A percentile compares a stretch with the other conserved stretches of the same genome.
phyloP scores from a whole-genome alignment of 2,113 vertebrate species.

The Limnothrissa miodon region DNA sequence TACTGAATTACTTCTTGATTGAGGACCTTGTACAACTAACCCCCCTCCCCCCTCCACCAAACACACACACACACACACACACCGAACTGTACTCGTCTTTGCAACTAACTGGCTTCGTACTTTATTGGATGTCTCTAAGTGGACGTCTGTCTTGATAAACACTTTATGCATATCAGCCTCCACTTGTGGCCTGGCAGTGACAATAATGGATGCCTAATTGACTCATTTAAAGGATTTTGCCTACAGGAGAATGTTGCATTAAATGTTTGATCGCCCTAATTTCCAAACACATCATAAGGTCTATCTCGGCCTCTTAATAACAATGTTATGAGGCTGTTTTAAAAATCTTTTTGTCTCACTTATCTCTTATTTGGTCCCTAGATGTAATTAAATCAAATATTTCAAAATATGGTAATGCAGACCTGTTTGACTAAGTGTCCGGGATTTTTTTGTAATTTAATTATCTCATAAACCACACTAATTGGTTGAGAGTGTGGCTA shows the following conservation, averaged over 20 bases:
- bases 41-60: conserved; percentile 21
- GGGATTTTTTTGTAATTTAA: conserved; percentile 99
- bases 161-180: conserved; percentile 86
- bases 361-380: conserved; percentile 61
- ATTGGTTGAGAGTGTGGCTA: conserved; percentile 88
- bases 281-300: conserved; percentile 99
- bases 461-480: conserved; percentile 97
- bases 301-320: conserved; percentile 98
- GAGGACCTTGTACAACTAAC: conserved; percentile 45
- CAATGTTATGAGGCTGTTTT: conserved; percentile 97
- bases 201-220: conserved; percentile 99
- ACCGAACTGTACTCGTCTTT: conserved; percentile 31
- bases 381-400: conserved; percentile 99
- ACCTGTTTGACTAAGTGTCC: conserved; percentile 97
- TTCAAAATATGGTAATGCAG: conserved; percentile 99
- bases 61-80: conserved; percentile 8
- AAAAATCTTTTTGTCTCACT: conserved; percentile 71
- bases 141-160: conserved; percentile 88
- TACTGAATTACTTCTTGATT: conserved; percentile 67
- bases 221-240: conserved; percentile 99
- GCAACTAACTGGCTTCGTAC: conserved; percentile 71
- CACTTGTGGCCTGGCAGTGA: conserved; percentile 87
- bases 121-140: conserved; percentile 81
- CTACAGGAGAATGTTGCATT: conserved; percentile 94
- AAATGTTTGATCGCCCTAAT: conserved; percentile 99